phyloP scores from a whole-genome alignment of 2,888 invertebrate species.

The Pteria penguin region DNA sequence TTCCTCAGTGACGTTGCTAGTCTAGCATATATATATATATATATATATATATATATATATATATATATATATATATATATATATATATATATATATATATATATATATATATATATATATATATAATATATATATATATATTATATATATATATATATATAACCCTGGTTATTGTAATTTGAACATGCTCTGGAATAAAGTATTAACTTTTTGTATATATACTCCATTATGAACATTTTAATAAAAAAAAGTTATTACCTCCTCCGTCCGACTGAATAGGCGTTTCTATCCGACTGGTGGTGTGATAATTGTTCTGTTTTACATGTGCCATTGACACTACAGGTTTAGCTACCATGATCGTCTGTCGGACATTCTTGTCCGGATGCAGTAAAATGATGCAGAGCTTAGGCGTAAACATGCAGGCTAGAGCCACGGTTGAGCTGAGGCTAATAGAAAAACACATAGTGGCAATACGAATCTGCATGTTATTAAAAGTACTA shows the following conservation, averaged over 20 bases:
- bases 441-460: slow-evolving; percentile 96
- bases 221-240: too few species aligned
- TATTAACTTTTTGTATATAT: slow-evolving; percentile 14
- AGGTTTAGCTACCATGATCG: slow-evolving; percentile 76
- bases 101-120: neutral
- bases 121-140: too few species aligned
- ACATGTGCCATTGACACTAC: slow-evolving; percentile 38
- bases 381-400: slow-evolving; percentile 94
- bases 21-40: too few species aligned
- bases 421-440: slow-evolving; percentile 94
- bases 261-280: slow-evolving; percentile 78
- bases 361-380: slow-evolving; percentile 91
- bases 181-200: slow-evolving; percentile 7
- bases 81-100: neutral
- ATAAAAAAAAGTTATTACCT: slow-evolving; percentile 7
- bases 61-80: slow-evolving; percentile 2
- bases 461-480: slow-evolving; percentile 95
- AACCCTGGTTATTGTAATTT: too few species aligned
- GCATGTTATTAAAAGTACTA: slow-evolving; percentile 82
- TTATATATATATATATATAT: neutral
- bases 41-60: too few species aligned
- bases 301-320: slow-evolving; percentile 57
- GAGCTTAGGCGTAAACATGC: slow-evolving; percentile 95
- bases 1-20: too few species aligned
- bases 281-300: slow-evolving; percentile 75